phyloP scores from a whole-genome alignment of 2,113 vertebrate genomes.

The Mustelus asterias region DNA sequence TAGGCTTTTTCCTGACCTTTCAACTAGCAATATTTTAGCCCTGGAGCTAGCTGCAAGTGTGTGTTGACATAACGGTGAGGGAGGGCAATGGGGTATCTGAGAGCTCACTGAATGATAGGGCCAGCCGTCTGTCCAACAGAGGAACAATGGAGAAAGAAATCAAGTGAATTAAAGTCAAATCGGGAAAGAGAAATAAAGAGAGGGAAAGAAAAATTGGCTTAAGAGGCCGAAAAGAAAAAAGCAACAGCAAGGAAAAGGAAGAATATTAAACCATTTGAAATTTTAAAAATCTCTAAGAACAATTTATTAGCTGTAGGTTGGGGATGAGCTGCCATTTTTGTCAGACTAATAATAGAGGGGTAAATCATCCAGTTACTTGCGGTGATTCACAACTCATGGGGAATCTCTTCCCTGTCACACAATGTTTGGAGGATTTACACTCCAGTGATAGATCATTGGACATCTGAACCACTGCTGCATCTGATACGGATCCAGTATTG shows the following conservation, averaged over 20 bases:
- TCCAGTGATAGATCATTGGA: no score
- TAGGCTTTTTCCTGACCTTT: no score
- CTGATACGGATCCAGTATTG: background rate
- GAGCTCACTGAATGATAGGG: no score
- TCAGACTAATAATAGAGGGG: background rate
- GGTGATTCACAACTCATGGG: no score
- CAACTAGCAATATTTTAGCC: no score
- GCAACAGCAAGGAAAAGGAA: background rate
- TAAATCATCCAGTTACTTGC: background rate
- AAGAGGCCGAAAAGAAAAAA: background rate
- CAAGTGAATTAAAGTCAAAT: background rate
- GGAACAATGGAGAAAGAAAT: background rate
- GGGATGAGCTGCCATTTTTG: background rate
- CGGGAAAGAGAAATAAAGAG: background rate
- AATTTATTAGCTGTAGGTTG: background rate
- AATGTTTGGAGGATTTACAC: no score
- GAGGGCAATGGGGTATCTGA: background rate
- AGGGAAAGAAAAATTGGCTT: background rate
- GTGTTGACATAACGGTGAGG: no score
- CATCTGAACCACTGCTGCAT: background rate
- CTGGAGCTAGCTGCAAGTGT: no score
- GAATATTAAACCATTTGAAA: no score
- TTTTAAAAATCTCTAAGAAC: background rate
- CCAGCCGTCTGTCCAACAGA: background rate
- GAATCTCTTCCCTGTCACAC: background rate